Evolutionary conservation across 2,113 vertebrate species (phyloP).

Genomic region (Leptocoma aspasia): DNA sequence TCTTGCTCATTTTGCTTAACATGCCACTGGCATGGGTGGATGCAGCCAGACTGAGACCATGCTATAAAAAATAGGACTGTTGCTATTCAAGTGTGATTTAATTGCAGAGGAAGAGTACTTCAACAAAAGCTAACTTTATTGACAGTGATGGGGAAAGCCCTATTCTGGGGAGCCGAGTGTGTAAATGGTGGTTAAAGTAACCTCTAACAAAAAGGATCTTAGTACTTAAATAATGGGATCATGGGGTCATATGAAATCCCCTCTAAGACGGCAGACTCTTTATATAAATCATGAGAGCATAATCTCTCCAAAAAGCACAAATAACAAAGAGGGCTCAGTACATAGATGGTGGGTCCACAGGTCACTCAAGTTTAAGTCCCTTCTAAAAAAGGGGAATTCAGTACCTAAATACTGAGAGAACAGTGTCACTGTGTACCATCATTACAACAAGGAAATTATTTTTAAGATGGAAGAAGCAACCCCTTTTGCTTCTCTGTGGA

Average conservation of each 20-base stretch:
- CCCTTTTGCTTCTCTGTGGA: background rate
- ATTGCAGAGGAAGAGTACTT: background rate
- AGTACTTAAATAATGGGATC: constrained; percentile 49
- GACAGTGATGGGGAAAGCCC: background rate
- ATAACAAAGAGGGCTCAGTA: constrained; percentile 56
- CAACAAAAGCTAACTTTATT: constrained; percentile 28
- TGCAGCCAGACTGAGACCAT: background rate
- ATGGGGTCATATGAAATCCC: constrained; percentile 40
- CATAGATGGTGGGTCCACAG: background rate
- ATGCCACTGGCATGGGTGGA: background rate
- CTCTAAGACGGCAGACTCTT: constrained; percentile 17
- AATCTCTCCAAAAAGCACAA: constrained; percentile 41
- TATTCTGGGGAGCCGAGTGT: background rate
- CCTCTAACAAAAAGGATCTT: constrained; percentile 32
- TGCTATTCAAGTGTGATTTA: background rate
- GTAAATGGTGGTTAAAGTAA: constrained; percentile 34
- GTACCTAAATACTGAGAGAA: constrained; percentile 28
- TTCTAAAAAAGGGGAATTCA: constrained; percentile 38
- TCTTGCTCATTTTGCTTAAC: background rate
- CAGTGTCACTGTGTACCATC: background rate
- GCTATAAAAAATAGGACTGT: background rate
- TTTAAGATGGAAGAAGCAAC: constrained; percentile 15
- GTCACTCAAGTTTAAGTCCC: constrained; percentile 34
- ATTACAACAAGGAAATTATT: constrained; percentile 40
- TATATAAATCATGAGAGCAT: constrained; percentile 41